Evolutionary conservation across 2,888 invertebrate genomes (phyloP), one percentile per base, ranked within the genome.

Genomic region (Leptothorax acervorum): DNA sequence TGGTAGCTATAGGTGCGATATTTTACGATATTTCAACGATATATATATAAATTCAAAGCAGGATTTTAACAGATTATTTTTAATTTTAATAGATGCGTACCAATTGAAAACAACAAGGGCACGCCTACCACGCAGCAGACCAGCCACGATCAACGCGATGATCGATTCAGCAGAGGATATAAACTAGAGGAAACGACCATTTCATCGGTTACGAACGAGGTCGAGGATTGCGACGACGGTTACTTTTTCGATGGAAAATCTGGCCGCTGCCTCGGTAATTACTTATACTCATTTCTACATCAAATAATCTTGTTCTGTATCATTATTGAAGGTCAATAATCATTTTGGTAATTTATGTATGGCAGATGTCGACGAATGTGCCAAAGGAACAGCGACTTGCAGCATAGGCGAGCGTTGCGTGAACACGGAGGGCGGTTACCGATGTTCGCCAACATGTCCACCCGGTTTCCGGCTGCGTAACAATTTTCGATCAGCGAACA

Each of bases 1-100:
- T 5, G 96, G 96, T 28, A 94, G 94, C 68, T 96, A 95, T 90
- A 92, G 92, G 65, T 96, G 95, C 6, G 83, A 76, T 45, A 23
- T 62, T 48, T 31, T 31, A 28, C 35, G 18, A 28, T 18, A 18
- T 11, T 65, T 76, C 6, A 51, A 39, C 18, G 8, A 62, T n/a
- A 8, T n/a, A n/a, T n/a, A n/a, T n/a, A n/a, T 23, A 45, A 1
- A 62, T 28, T 42, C 9, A 31, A 57, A 31, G n/a, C 12, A 23
- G 15, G 9, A 57, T 39, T 53, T 57, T 39, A 39, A 57, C 2
- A 18, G 8, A 31, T 48, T 51, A 55, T 57, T 35, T 23, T 23
- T 23, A 23, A 23, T 23, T 23, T 23, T 23, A 85, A 66, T 65
- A 90, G 89, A 51, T 90, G 90, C n/a, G 83, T 88, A 28, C 8